Evolutionary conservation across 2,113 vertebrate species (phyloP).

Genomic region (Rattus norvegicus): GRCr8 NC_086027.1:82856501-82857000

Average conservation of each 20-base stretch:
- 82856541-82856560: too few relatives aligned
- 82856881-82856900: neutral
- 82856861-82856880: neutral
- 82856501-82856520: neutral
- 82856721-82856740: neutral
- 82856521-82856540: neutral
- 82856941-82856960: constrained; percentile 23
- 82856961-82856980: constrained; percentile 66
- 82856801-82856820: neutral
- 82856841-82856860: neutral
- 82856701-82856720: neutral
- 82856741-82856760: neutral
- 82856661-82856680: neutral
- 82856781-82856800: neutral
- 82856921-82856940: constrained; percentile 55
- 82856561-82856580: neutral
- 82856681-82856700: neutral
- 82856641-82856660: neutral
- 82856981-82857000: constrained; percentile 62
- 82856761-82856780: neutral
- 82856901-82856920: constrained; percentile 19
- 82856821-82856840: neutral
- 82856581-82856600: neutral
- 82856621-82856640: neutral
- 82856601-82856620: neutral